A percentile compares a stretch with the other conserved stretches of the same genome.
Evolutionary conservation across 92 coral and sea anemone genomes (phyloP).

Genomic region (Muricea muricata): DNA sequence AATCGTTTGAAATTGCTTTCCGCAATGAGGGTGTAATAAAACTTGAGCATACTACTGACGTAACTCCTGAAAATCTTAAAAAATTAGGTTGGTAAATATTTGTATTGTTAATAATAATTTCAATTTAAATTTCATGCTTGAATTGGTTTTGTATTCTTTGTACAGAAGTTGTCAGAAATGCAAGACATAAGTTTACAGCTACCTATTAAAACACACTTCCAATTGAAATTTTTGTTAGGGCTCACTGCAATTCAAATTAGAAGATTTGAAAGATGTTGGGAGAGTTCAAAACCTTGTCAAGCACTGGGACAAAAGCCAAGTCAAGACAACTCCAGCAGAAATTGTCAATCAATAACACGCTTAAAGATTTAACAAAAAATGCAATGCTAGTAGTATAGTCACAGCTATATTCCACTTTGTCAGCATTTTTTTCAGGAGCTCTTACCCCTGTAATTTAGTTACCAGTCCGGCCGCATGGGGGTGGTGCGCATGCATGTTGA

Average conservation of each 20-base stretch:
- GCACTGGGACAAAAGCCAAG: too few relatives aligned
- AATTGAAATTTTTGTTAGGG: conserved; percentile 27
- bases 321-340: too few relatives aligned
- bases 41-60: conserved; percentile 50
- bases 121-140: neutral
- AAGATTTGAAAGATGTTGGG: conserved; percentile 28
- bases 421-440: too few relatives aligned
- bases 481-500: too few relatives aligned
- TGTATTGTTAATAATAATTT: neutral
- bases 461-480: too few relatives aligned
- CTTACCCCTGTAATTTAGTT: too few relatives aligned
- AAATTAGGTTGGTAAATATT: conserved; percentile 40
- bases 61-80: conserved; percentile 44
- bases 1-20: conserved; percentile 54
- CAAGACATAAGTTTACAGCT: neutral
- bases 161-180: neutral
- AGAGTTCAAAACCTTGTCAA: too few relatives aligned
- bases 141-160: neutral
- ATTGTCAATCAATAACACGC: neutral
- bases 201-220: neutral
- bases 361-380: neutral
- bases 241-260: conserved; percentile 51
- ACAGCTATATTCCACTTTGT: too few relatives aligned
- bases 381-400: too few relatives aligned
- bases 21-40: conserved; percentile 55